Conservation (phyloP, 2,888 invertebrate genomes). For the Boloria selene region DNA sequence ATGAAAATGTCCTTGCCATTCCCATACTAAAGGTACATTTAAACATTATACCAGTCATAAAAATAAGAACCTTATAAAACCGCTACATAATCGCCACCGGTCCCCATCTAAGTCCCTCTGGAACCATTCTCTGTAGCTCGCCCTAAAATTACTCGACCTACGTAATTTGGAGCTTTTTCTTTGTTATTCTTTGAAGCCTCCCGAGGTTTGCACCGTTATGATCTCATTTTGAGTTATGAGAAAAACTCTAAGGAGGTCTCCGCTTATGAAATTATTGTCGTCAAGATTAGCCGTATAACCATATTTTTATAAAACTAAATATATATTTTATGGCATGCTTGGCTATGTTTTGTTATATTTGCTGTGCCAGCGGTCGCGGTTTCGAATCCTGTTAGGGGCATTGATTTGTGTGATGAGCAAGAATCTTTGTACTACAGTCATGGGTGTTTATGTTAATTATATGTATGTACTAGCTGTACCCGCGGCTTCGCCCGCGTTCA, state of each 20-base stretch:
- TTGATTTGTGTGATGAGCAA: too few relatives aligned
- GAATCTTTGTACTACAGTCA: too few relatives aligned
- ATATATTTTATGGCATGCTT: background rate
- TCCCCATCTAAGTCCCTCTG: slow-evolving; percentile 66
- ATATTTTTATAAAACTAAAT: background rate
- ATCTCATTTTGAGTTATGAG: slow-evolving; percentile 81
- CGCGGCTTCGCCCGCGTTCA: too few relatives aligned
- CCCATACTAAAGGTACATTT: slow-evolving; percentile 49
- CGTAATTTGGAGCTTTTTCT: slow-evolving; percentile 79
- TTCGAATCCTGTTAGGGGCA: too few relatives aligned
- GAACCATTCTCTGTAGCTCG: slow-evolving; percentile 70
- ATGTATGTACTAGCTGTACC: too few relatives aligned
- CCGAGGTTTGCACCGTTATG: slow-evolving; percentile 78
- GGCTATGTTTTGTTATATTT: too few relatives aligned
- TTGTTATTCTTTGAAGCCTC: slow-evolving; percentile 78
- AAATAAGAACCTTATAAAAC: slow-evolving; percentile 81
- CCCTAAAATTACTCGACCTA: slow-evolving; percentile 78
- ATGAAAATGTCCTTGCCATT: background rate
- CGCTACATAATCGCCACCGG: slow-evolving; percentile 75
- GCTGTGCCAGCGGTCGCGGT: too few relatives aligned
- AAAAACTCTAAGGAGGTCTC: slow-evolving; percentile 75
- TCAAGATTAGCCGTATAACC: slow-evolving; percentile 64
- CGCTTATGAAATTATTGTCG: slow-evolving; percentile 71
- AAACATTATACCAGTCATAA: slow-evolving; percentile 62
- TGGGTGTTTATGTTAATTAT: too few relatives aligned